Base-by-base conservation (phyloP, 2,113 vertebrate genomes). In the Heloderma charlesbogerti region DNA sequence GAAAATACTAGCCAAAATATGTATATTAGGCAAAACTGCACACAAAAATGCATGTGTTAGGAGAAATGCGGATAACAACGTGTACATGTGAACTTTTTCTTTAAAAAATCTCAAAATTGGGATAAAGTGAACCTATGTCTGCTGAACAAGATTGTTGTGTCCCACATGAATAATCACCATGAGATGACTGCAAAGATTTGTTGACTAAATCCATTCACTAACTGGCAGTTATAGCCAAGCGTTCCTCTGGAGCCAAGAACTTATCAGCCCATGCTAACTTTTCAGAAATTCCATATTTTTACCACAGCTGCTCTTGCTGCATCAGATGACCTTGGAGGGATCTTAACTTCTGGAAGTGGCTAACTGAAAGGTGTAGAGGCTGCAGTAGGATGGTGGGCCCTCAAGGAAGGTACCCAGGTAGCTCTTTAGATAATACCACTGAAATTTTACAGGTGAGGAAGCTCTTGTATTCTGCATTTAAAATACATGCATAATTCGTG, bases 401-500 rank as follows among this genome's bases (percentile, higher is more conserved):
- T 69, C 16, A 71, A 88, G 13, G 45, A 20, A 88, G 63, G 3
- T 8, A 12, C 40, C 27, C 25, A 67, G 8, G 43, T 67, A 85
- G n/a, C 79, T 15, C 79, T 54, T 54, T 34, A 10, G 31, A 77
- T 63, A 13, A 63, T 7, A 63, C 57, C 37, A 60, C 40, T 31
- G 66, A 29, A 63, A 63, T 63, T 43, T 63, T 78, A 34, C 20
- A 57, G 74, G 12, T 16, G 29, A 37, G 6, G 75, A 67, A 78
- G 22, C 43, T 37, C 22, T 27, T 48, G 43, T 2, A 69, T 51
- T 31, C 31, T 69, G 4, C 43, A n/a, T 31, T 80, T 95, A 77
- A 16, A 29, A 90, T 89, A 20, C 4, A 29, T 81, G 1, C 75
- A 31, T 90, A 22, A 89, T 90, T 72, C 75, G 89, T 90, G 4